Conservation (phyloP, 2,888 invertebrate genomes). For the Himalopsyche tibetana region DNA sequence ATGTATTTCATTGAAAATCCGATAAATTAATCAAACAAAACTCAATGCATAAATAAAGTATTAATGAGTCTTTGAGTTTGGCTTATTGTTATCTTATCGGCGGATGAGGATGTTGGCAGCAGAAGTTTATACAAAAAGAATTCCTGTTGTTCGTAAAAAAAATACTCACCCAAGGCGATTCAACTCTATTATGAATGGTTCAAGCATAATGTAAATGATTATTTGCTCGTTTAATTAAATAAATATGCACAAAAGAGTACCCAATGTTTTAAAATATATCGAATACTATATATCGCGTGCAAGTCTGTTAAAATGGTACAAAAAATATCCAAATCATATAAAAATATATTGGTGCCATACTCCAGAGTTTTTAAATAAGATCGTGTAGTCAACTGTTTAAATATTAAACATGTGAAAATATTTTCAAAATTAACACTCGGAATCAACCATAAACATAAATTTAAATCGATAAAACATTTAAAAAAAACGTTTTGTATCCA, state of each 20-base stretch:
- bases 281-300: too few species aligned
- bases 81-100: conserved; percentile 60
- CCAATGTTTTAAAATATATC: too few species aligned
- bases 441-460: too few species aligned
- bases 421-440: too few species aligned
- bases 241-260: background rate
- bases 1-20: conserved; percentile 53
- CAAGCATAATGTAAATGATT: background rate
- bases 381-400: too few species aligned
- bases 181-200: conserved; percentile 15
- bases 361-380: too few species aligned
- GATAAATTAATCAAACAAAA: conserved; percentile 63
- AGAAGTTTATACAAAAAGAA: conserved; percentile 17
- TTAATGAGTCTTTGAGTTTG: conserved; percentile 44
- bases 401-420: too few species aligned
- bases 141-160: background rate
- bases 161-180: conserved; percentile 2
- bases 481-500: too few species aligned
- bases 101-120: conserved; percentile 63
- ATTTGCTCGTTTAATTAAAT: background rate
- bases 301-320: too few species aligned
- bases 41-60: conserved; percentile 50
- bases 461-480: too few species aligned
- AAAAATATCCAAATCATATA: too few species aligned
- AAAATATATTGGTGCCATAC: too few species aligned